Evolutionary conservation across 2,797 vertebrate species (phyloP).

Genomic region (Enteromius viviparus): DNA sequence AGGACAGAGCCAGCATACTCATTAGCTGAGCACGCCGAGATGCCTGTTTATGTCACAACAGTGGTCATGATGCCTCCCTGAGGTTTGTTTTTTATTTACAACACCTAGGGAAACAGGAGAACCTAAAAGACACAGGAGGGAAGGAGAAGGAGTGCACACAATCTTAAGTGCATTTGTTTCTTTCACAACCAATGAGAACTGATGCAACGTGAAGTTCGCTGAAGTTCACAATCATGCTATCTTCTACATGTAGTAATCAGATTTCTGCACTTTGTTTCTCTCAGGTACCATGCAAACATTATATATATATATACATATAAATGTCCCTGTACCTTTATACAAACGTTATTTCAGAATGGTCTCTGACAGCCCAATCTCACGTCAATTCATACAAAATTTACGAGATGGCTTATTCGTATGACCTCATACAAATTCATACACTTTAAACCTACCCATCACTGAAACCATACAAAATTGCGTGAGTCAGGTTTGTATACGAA

Average conservation of each 20-base stretch:
- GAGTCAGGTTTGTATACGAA: too few species aligned
- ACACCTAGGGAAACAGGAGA: constrained; percentile 20
- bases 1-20: constrained; percentile 30
- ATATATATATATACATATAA: too few species aligned
- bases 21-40: constrained; percentile 26
- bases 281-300: too few species aligned
- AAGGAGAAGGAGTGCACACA: background rate
- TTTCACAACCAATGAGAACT: background rate
- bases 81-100: background rate
- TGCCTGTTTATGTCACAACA: constrained; percentile 32
- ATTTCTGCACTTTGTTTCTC: background rate
- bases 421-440: too few species aligned
- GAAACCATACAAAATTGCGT: too few species aligned
- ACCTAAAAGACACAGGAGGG: background rate
- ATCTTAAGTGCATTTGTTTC: background rate
- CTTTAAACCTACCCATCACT: too few species aligned
- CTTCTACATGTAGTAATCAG: background rate
- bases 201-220: background rate
- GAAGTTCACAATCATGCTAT: constrained; percentile 8
- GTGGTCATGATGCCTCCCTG: constrained; percentile 10
- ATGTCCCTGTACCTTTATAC: background rate
- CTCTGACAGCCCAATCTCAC: too few species aligned
- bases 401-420: too few species aligned
- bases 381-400: too few species aligned
- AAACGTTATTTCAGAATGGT: background rate